Evolutionary conservation across 2,113 vertebrate genomes (phyloP), one percentile per base, ranked within the genome.

Genomic region (Neogobius melanostomus): DNA sequence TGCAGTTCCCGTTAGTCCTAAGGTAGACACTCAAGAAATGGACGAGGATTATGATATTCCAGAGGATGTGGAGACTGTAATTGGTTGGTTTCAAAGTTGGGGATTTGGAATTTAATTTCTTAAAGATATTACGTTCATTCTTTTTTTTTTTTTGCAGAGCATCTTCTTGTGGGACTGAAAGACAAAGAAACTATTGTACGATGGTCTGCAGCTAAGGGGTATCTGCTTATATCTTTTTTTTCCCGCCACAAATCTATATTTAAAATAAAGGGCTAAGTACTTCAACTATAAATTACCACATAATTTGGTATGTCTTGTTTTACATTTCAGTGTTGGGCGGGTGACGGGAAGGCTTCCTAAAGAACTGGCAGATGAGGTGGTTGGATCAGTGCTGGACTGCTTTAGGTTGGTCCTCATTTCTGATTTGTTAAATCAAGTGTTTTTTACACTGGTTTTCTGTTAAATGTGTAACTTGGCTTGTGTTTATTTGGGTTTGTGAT

Each of bases 201-300:
- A 61, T 99, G 97, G 98, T 98, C 98, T 87, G 95, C 97, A 44
- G 97, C 97, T 68, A 99, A 99, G 84, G 97, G 98, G 98, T 99
- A 92, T 64, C 1, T 8, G 15, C 3, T 56, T 54, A 60, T 8
- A 14, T 46, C 16, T 65, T 53, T 3, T 21, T 21, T 8, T 43
- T 47, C 56, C 60, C 53, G 2, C 36, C 14, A 56, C 6, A 9
- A 11, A 71, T 56, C n/a, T 63, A 48, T 14, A 66, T 66, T 54
- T 46, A 15, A 36, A 14, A 68, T 68, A 4, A 8, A 5, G 16
- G 69, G 44, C 48, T 4, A 80, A 51, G 69, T 57, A 8, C 42
- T 70, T 14, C 68, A 11, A 50, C 28, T 64, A 4, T 59, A 6
- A 53, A 68, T 66, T 51, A 6, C 44, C 45, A 11, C 16, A 59